A percentile compares a stretch with the other conserved stretches of the same genome.
phyloP scores from a whole-genome alignment of 1,140 invertebrate genomes.

The Gryllus bimaculatus region DNA sequence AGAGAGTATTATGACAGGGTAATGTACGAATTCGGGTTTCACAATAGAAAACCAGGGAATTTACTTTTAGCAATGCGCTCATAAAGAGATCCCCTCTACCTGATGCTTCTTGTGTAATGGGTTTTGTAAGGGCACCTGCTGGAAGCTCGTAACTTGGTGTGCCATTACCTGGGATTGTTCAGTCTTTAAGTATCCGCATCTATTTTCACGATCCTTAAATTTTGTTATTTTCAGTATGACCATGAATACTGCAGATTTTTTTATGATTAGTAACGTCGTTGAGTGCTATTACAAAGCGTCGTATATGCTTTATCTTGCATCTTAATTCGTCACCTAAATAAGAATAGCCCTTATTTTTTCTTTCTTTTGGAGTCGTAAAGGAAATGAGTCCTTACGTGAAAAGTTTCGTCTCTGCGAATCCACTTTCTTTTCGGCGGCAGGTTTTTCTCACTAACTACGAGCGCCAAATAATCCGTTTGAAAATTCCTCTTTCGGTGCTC shows the following conservation, averaged over 20 bases:
- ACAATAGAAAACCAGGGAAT: too few relatives aligned
- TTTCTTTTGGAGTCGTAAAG: neutral
- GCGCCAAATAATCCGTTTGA: too few relatives aligned
- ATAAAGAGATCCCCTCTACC: neutral
- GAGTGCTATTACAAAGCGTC: neutral
- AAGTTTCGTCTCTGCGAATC: too few relatives aligned
- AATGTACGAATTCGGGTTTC: too few relatives aligned
- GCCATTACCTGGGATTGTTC: neutral
- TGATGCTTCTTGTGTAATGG: neutral
- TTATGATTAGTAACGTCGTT: neutral
- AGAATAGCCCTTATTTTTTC: neutral
- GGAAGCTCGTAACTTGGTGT: neutral
- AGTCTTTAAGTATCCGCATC: neutral
- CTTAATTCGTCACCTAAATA: neutral
- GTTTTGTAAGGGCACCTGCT: too few relatives aligned
- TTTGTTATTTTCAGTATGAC: neutral
- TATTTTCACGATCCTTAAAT: neutral
- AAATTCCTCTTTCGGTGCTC: too few relatives aligned
- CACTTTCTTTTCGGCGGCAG: neutral
- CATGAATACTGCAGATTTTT: neutral
- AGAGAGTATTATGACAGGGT: too few relatives aligned
- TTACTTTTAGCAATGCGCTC: too few relatives aligned
- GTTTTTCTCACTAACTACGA: neutral
- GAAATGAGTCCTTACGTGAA: neutral
- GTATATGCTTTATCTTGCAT: neutral